Percentiles rank a stretch among this genome's conserved stretches.
These are phyloP conservation scores for Lagorchestes hirsutus DNA, from an alignment of 2,797 vertebrate species.

Conservation along the genomic window DNA sequence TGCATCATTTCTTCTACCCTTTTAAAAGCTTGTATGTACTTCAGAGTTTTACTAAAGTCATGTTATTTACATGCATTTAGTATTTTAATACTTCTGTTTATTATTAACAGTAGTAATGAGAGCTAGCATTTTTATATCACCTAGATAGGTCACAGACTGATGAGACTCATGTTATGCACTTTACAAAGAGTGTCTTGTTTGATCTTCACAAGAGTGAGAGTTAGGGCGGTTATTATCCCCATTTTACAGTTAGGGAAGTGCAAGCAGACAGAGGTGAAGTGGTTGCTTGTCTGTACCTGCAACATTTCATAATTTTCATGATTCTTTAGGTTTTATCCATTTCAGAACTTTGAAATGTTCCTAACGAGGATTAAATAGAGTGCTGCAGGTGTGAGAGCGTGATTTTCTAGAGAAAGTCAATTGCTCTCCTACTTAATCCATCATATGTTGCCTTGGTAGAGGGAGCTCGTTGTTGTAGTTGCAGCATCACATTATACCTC, in stretches of 20 bases:
- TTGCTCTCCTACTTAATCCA: constrained; percentile 4
- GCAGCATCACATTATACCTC: background rate
- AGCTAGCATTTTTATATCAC: background rate
- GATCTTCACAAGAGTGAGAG: too few relatives aligned
- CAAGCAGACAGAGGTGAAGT: background rate
- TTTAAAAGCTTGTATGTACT: constrained; percentile 31
- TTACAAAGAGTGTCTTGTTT: too few relatives aligned
- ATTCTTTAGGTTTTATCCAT: constrained; percentile 42
- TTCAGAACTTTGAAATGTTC: constrained; percentile 47
- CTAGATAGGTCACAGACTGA: background rate
- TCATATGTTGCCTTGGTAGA: background rate
- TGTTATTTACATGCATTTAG: constrained; percentile 13
- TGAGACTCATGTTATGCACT: background rate
- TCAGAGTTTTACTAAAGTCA: constrained; percentile 35
- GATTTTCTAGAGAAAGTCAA: background rate
- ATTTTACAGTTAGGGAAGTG: background rate
- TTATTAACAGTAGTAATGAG: background rate
- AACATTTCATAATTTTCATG: constrained; percentile 12
- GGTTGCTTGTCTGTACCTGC: background rate
- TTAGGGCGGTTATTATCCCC: too few relatives aligned
- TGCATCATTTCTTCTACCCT: background rate
- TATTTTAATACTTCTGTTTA: constrained; percentile 22
- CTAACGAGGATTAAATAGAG: background rate
- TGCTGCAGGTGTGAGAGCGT: background rate
- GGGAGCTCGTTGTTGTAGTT: background rate